Evolutionary conservation across 2,113 vertebrate genomes (phyloP).

Genomic region (Petromus typicus): DNA sequence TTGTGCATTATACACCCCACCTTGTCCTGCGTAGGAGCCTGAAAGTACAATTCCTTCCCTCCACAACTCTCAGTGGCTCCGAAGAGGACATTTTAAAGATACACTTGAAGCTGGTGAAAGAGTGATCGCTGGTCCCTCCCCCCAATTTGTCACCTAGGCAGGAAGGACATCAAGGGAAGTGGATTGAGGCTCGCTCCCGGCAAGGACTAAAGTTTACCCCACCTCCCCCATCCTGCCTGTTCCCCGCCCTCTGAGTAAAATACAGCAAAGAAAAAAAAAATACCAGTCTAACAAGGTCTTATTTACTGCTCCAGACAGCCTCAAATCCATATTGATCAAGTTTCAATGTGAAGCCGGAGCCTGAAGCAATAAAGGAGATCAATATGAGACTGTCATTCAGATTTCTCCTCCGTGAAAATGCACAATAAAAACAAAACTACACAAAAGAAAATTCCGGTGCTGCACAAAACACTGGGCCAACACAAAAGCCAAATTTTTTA

Average conservation of each 20-base stretch:
- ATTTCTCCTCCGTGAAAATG: background rate
- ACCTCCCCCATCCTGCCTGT: background rate
- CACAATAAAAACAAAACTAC: background rate
- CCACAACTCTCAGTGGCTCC: background rate
- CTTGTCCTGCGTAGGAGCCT: background rate
- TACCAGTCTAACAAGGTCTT: slow-evolving; percentile 46
- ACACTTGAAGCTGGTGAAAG: background rate
- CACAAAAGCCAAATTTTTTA: background rate
- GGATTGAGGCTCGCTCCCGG: background rate
- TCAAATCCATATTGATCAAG: slow-evolving; percentile 56
- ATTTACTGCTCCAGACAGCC: slow-evolving; percentile 55
- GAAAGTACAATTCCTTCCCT: slow-evolving; percentile 9
- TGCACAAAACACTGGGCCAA: background rate
- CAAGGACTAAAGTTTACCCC: background rate
- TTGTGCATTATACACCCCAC: background rate
- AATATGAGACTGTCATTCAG: slow-evolving; percentile 53
- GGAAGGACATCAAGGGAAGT: background rate
- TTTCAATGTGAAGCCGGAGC: slow-evolving; percentile 37
- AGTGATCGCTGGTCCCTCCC: too few species aligned
- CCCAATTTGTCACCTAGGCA: background rate
- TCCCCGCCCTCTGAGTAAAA: slow-evolving; percentile 41
- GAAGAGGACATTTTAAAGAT: slow-evolving; percentile 16
- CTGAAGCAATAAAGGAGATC: slow-evolving; percentile 19
- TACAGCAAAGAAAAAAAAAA: slow-evolving; percentile 59
- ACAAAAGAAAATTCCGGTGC: background rate